Conservation (phyloP, 2,888 invertebrate genomes). For the Hartigia nigra region DNA sequence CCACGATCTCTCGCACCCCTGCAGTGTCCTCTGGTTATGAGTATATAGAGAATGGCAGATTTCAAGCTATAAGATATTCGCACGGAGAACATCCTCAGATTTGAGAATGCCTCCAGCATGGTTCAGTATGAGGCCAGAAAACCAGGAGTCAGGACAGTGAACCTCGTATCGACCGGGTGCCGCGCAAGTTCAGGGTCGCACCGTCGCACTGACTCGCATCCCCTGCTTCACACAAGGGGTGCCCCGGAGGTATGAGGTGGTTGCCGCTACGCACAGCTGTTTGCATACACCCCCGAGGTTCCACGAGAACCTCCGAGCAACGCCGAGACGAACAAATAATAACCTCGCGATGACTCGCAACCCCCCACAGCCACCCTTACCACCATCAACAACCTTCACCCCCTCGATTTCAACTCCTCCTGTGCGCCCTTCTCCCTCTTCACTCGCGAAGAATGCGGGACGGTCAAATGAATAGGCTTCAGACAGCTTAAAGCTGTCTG, state of each 20-base stretch:
- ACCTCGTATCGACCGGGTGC: constrained; percentile 53
- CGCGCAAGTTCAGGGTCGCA: constrained; percentile 49
- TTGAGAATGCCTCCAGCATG: neutral
- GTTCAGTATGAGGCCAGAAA: constrained; percentile 37
- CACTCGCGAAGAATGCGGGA: constrained; percentile 17
- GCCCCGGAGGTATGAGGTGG: constrained; percentile 33
- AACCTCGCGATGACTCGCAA: constrained; percentile 48
- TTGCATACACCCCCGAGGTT: constrained; percentile 47
- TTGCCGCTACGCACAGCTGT: constrained; percentile 56
- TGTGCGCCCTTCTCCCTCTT: constrained; percentile 22
- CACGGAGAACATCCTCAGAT: neutral
- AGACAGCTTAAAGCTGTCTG: constrained; percentile 23
- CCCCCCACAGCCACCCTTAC: constrained; percentile 3
- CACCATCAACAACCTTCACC: neutral
- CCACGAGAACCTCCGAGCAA: constrained; percentile 13
- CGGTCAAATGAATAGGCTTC: constrained; percentile 20
- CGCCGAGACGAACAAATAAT: constrained; percentile 48
- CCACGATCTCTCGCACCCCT: neutral
- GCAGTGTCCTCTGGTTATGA: neutral
- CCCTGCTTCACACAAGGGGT: constrained; percentile 12
- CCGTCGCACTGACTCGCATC: constrained; percentile 34
- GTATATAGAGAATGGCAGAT: neutral
- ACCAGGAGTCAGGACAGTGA: constrained; percentile 54
- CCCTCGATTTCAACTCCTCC: constrained; percentile 22
- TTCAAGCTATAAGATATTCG: neutral